Evolutionary conservation across 2,113 vertebrate genomes (phyloP).

Genomic region (Gallinago media): DNA sequence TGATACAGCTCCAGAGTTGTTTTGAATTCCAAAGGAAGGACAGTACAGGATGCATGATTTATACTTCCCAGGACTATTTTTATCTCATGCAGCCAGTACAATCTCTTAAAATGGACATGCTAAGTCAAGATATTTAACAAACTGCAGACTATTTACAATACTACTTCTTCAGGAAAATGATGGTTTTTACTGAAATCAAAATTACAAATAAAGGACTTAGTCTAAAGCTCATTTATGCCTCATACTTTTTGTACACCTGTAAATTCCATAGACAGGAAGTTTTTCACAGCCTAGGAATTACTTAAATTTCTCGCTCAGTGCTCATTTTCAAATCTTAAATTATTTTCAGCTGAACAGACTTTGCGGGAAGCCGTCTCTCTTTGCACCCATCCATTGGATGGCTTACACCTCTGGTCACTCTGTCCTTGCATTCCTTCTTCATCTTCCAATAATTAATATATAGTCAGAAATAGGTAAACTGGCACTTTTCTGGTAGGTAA

Average conservation of each 20-base stretch:
- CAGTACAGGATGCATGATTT: not conserved
- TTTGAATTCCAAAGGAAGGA: not conserved
- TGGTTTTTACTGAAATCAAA: not conserved
- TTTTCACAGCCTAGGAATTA: not conserved
- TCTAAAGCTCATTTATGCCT: not conserved
- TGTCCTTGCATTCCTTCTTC: not conserved
- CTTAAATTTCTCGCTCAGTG: not conserved
- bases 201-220: not conserved
- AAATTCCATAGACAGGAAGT: not conserved
- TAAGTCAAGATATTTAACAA: not conserved
- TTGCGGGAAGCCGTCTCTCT: not conserved
- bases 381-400: not conserved
- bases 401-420: not conserved
- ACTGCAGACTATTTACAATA: not conserved
- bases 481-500: not conserved
- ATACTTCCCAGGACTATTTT: not conserved
- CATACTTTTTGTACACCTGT: not conserved
- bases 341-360: not conserved
- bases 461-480: not conserved
- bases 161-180: not conserved
- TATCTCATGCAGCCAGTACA: not conserved
- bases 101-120: not conserved
- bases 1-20: accelerated
- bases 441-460: not conserved
- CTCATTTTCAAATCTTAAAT: not conserved